phyloP scores from a whole-genome alignment of 2,797 vertebrate species.

The Hirundo rustica region DNA sequence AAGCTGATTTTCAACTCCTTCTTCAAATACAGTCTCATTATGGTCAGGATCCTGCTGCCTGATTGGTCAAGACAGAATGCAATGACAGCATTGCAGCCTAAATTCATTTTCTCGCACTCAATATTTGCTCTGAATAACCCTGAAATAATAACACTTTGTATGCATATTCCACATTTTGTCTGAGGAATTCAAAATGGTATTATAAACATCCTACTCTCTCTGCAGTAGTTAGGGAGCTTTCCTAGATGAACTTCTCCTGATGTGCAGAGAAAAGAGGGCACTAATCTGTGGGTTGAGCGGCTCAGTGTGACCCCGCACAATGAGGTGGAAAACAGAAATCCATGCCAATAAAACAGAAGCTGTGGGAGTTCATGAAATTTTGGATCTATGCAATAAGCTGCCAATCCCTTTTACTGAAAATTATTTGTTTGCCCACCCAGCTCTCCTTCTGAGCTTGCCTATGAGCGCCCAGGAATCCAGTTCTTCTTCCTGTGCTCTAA shows the following conservation, averaged over 20 bases:
- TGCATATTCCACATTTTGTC: not conserved
- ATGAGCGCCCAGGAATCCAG: not conserved
- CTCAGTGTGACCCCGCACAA: not conserved
- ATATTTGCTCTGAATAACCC: not conserved
- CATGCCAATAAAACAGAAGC: conserved; percentile 31
- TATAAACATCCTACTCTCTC: not conserved
- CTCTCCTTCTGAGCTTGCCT: not conserved
- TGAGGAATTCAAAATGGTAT: not conserved
- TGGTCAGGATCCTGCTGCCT: not conserved
- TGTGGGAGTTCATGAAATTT: conserved; percentile 24
- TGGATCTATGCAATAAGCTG: not conserved
- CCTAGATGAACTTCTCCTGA: not conserved
- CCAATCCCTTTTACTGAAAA: not conserved
- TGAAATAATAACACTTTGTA: not conserved
- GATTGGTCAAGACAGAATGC: not conserved
- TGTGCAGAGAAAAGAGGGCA: not conserved
- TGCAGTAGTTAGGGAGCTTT: not conserved
- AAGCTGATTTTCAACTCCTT: not conserved
- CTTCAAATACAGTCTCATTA: not conserved
- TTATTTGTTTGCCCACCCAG: not conserved
- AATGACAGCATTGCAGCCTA: not conserved
- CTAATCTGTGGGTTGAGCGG: not conserved
- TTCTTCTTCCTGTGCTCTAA: not conserved
- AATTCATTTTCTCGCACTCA: not conserved
- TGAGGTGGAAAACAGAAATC: conserved; percentile 37